phyloP scores from a whole-genome alignment of 2,113 vertebrate species.

The Nipponia nippon region DNA sequence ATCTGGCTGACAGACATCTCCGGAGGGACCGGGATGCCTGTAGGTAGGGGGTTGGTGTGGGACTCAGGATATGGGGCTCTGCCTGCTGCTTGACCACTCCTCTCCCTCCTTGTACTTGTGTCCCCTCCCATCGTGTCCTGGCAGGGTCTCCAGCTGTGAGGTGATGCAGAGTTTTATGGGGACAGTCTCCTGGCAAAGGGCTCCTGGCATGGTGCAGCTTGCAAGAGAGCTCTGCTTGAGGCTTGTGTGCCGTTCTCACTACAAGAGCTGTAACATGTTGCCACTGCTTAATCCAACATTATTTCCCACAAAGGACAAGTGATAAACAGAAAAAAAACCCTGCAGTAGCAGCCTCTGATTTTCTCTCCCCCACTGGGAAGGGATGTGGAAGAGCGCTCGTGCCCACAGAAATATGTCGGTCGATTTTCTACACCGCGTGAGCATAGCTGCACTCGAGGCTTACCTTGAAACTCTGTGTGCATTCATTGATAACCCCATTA shows the following conservation, averaged over 20 bases:
- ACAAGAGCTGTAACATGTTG: not conserved
- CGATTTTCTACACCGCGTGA: not conserved
- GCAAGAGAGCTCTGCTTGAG: not conserved
- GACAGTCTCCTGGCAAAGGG: not conserved
- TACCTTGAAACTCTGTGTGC: conserved; percentile 42
- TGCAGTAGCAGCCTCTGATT: not conserved
- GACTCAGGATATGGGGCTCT: not conserved
- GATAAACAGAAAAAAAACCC: not conserved
- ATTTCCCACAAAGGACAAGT: not conserved
- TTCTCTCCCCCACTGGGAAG: not conserved
- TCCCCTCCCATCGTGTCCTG: rapidly evolving
- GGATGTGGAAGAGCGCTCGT: not conserved
- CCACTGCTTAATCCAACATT: not conserved
- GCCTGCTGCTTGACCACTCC: not conserved
- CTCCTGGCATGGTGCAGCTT: rapidly evolving
- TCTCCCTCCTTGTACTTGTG: not conserved
- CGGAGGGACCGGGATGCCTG: not conserved
- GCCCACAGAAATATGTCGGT: not conserved
- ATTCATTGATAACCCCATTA: conserved; percentile 46
- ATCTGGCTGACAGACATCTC: not conserved
- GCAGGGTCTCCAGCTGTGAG: not conserved
- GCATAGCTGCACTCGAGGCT: conserved; percentile 14
- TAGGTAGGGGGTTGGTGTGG: not conserved
- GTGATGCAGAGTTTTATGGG: rapidly evolving
- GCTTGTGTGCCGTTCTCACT: rapidly evolving